A percentile compares a stretch with the other conserved stretches of the same genome.
These are phyloP conservation scores for Probosciger aterrimus DNA, from an alignment of 2,113 vertebrate genomes.

Conservation along the genomic window DNA sequence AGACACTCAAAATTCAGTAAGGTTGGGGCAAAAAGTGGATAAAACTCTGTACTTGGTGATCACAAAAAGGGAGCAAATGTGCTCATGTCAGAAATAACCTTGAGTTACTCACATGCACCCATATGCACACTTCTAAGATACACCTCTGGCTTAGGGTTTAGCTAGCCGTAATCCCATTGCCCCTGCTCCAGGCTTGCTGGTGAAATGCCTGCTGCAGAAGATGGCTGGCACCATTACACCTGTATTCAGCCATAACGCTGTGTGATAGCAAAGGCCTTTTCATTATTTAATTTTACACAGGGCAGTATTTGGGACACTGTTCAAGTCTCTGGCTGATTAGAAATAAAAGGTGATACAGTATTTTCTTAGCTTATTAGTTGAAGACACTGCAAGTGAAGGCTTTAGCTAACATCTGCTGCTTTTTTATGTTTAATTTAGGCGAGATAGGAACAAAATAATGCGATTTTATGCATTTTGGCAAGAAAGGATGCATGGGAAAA, in stretches of 20 bases:
- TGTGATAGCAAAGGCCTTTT: background rate
- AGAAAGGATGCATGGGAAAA: slow-evolving; percentile 6
- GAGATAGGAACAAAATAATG: background rate
- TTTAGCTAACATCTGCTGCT: background rate
- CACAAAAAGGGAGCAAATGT: background rate
- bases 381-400: background rate
- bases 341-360: background rate
- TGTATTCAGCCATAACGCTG: background rate
- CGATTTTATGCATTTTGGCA: background rate
- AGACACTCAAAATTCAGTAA: background rate
- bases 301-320: background rate
- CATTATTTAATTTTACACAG: background rate
- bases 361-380: background rate
- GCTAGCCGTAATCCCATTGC: background rate
- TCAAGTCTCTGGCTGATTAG: background rate
- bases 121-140: too few species aligned
- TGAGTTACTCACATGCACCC: background rate
- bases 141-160: background rate
- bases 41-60: background rate
- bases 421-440: background rate
- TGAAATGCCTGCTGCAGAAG: background rate
- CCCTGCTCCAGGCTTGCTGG: background rate
- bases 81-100: background rate
- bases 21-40: background rate
- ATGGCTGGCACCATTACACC: background rate